Evolutionary conservation across 2,888 invertebrate species (phyloP).

Genomic region (Galerucella pusilla): DNA sequence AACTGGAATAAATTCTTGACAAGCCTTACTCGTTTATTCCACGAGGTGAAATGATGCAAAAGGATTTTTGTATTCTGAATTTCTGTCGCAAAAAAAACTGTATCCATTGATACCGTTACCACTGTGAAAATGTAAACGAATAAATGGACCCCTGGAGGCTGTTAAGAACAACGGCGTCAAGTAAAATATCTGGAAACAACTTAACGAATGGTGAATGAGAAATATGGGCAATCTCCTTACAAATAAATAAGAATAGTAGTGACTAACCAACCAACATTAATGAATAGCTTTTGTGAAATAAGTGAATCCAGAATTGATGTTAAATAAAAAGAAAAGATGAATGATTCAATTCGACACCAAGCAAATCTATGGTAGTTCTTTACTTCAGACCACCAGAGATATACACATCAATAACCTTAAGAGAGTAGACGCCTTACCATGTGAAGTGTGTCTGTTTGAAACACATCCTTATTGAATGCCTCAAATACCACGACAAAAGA

Average conservation of each 20-base stretch:
- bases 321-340: neutral
- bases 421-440: too few species aligned
- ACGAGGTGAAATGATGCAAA: neutral
- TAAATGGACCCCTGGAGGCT: slow-evolving; percentile 19
- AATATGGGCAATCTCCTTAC: slow-evolving; percentile 56
- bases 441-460: too few species aligned
- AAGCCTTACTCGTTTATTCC: too few species aligned
- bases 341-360: too few species aligned
- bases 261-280: neutral
- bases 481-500: too few species aligned
- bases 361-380: too few species aligned
- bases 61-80: neutral
- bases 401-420: too few species aligned
- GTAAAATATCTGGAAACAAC: slow-evolving; percentile 36
- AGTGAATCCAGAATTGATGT: neutral
- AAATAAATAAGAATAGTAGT: slow-evolving; percentile 56
- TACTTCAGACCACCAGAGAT: too few species aligned
- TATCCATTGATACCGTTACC: slow-evolving; percentile 8
- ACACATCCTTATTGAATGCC: too few species aligned
- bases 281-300: neutral
- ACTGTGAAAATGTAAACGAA: slow-evolving; percentile 17
- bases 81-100: neutral
- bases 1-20: too few species aligned
- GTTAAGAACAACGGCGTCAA: slow-evolving; percentile 34
- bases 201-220: slow-evolving; percentile 46